phyloP scores from a whole-genome alignment of 2,797 vertebrate species.

The Gallinago stenura region DNA sequence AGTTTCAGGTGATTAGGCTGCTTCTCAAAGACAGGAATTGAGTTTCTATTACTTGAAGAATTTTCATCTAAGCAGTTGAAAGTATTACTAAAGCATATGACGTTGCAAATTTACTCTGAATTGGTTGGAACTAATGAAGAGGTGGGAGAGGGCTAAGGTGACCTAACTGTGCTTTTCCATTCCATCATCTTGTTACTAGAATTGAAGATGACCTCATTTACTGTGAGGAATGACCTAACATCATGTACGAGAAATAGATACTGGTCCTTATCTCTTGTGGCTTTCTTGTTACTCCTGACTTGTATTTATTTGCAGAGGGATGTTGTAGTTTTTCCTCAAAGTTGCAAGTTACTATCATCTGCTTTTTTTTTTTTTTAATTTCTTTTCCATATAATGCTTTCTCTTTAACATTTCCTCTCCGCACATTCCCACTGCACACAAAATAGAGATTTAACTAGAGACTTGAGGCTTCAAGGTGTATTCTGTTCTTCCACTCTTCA shows the following conservation, averaged over 20 bases:
- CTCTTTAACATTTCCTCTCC: neutral
- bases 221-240: conserved; percentile 1
- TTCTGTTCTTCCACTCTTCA: neutral
- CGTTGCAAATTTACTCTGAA: neutral
- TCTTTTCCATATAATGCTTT: neutral
- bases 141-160: neutral
- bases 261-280: neutral
- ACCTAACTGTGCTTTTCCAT: conserved; percentile 33
- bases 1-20: neutral
- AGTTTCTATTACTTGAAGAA: neutral
- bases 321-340: neutral
- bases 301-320: neutral
- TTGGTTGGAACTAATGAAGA: neutral
- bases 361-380: neutral
- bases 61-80: neutral
- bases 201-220: conserved; percentile 60
- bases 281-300: neutral
- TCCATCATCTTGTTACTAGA: conserved; percentile 48
- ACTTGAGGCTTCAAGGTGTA: neutral
- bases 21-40: neutral
- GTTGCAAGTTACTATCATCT: neutral
- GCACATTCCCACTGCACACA: neutral
- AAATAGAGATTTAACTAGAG: neutral
- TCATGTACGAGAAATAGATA: neutral
- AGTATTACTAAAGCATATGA: neutral